Evolutionary conservation across 2,888 invertebrate genomes (phyloP).

Genomic region (Zaprionus obscuricornis): DNA sequence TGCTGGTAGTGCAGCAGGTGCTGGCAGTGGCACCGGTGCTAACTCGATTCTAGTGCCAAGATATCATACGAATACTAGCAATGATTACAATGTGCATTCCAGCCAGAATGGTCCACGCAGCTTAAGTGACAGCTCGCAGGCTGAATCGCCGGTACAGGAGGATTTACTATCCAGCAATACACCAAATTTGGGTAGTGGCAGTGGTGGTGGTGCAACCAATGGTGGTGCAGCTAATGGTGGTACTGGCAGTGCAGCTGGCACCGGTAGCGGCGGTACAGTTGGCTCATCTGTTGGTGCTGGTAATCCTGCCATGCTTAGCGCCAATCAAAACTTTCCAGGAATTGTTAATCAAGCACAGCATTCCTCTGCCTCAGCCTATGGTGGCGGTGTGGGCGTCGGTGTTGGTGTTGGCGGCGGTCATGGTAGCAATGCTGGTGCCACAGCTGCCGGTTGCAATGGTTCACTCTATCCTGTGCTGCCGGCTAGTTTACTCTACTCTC

Average conservation of each 20-base stretch:
- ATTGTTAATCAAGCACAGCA: conserved; percentile 85
- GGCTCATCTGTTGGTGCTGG: conserved; percentile 49
- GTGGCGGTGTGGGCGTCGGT: conserved; percentile 84
- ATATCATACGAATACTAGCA: conserved; percentile 85
- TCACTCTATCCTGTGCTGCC: conserved; percentile 91
- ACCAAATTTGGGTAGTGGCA: conserved; percentile 85
- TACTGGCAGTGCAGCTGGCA: conserved; percentile 62
- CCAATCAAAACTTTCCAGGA: conserved; percentile 84
- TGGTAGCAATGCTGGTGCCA: conserved; percentile 63
- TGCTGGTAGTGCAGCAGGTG: conserved; percentile 45
- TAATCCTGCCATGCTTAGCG: conserved; percentile 72
- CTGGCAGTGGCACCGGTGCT: conserved; percentile 57
- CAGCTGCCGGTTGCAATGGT: conserved; percentile 87
- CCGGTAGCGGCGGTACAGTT: conserved; percentile 54
- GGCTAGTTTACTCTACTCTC: conserved; percentile 92
- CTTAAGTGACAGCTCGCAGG: conserved; percentile 92
- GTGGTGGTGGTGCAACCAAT: conserved; percentile 80
- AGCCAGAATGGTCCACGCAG: conserved; percentile 89
- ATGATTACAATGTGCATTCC: conserved; percentile 86
- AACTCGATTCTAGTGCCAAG: conserved; percentile 87
- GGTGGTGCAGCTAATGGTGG: conserved; percentile 77
- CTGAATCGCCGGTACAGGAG: conserved; percentile 92
- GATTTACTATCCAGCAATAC: conserved; percentile 88
- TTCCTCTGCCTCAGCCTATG: conserved; percentile 79
- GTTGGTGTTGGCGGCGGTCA: conserved; percentile 80